Evolutionary conservation across 1,140 invertebrate genomes (phyloP), one percentile per base, ranked within the genome.

Genomic region (Acarapis woodi): DNA sequence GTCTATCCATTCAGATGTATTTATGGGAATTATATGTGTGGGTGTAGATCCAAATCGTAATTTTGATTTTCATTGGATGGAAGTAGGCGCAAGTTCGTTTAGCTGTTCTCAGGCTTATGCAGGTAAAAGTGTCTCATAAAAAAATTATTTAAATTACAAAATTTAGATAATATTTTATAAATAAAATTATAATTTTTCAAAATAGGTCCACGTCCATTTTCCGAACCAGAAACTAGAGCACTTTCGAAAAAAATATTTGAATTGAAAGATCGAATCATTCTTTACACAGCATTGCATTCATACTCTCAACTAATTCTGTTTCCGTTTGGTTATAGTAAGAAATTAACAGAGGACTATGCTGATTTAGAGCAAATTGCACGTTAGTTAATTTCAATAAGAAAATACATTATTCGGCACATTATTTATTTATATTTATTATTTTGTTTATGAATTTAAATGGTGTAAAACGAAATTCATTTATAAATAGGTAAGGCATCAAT

Each of bases 261-360:
- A 19, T 10, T 6, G 6, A 32, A 40, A 18, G 22, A 25, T 3
- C 38, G 26, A 22, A 14, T 46, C 10, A 43, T 41, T 14, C 42
- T 40, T 4, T 49, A 40, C 21, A 38, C 48, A 15, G 41, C 47
- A 8, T 21, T 48, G 1, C 47, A 49, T 24, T 42, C 46, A 1
- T 49, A 49, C 26, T 45, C 43, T 1, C 47, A 49, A 23, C 26
- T 47, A 16, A 48, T 47, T 47, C 41, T 75, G 4, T 22, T n/a
- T 21, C 40, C 40, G 9, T 41, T 36, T 25, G 36, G 36, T 14
- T 37, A 30, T 16, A 25, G 10, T 5, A n/a, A 29, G 8, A 6
- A 29, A 9, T 20, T 37, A n/a, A 25, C 36, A 4, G 20, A 30
- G 14, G 29, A 37, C 19, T 25, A 37, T 22, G 8, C 10, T 10